Conservation (phyloP, 2,113 vertebrate genomes). For the Rostratula benghalensis region DNA sequence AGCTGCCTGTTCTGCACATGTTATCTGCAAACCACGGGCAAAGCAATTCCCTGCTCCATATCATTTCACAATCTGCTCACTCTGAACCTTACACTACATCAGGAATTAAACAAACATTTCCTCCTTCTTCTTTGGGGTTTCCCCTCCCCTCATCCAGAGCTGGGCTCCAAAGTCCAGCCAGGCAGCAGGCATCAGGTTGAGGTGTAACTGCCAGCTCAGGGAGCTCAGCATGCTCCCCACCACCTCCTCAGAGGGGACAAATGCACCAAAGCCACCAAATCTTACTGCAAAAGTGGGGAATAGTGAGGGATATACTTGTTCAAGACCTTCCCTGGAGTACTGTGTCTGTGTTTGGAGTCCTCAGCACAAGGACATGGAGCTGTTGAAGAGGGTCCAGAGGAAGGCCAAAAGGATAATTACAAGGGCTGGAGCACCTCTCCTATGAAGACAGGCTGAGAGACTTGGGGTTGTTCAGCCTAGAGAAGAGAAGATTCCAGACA, state of each 20-base stretch:
- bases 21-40: neutral
- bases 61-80: constrained; percentile 15
- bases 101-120: constrained; percentile 57
- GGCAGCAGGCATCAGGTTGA: neutral
- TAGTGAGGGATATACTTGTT: fast-evolving
- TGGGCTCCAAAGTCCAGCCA: neutral
- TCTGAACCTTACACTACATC: constrained; percentile 8
- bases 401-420: neutral
- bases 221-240: fast-evolving
- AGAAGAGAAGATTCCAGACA: neutral
- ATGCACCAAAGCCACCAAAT: neutral
- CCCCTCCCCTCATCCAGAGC: neutral
- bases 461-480: neutral
- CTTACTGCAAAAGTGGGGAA: neutral
- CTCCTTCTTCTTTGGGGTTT: neutral
- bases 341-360: neutral
- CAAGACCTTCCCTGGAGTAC: neutral
- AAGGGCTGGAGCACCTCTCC: neutral
- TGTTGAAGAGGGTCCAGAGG: neutral
- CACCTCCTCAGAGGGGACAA: neutral
- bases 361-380: neutral
- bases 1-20: neutral
- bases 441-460: neutral
- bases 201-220: neutral
- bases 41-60: neutral